phyloP scores from a whole-genome alignment of 1,140 invertebrate genomes.

The Anthonomus grandis region DNA sequence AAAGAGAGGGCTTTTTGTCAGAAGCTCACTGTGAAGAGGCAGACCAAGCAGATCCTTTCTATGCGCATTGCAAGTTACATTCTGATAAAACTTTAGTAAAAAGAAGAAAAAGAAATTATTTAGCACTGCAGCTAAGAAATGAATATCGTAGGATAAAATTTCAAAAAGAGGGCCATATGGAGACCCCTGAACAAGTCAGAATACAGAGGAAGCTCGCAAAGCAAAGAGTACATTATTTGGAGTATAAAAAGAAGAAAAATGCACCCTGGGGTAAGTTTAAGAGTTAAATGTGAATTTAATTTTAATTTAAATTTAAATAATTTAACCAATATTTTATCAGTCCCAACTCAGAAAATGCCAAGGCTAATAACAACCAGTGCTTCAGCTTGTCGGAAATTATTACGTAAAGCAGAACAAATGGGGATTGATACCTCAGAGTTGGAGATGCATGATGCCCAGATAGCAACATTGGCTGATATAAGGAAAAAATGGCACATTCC shows the following conservation, averaged over 20 bases:
- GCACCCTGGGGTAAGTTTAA: conserved; percentile 75
- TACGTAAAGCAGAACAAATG: conserved; percentile 86
- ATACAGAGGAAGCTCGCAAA: conserved; percentile 76
- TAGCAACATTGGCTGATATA: conserved; percentile 76
- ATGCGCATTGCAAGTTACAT: conserved; percentile 92
- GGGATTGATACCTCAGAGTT: conserved; percentile 76
- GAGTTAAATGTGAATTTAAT: conserved; percentile 6
- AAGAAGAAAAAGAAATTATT: conserved; percentile 80
- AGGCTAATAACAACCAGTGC: conserved; percentile 85
- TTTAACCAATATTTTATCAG: conserved; percentile 49
- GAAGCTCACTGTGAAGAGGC: conserved; percentile 91
- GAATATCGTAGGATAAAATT: conserved; percentile 61
- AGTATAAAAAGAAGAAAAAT: conserved; percentile 69
- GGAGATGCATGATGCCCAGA: conserved; percentile 76
- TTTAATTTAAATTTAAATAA: background rate
- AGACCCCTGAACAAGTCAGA: conserved; percentile 65
- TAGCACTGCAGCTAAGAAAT: conserved; percentile 80
- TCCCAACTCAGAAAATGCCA: conserved; percentile 92
- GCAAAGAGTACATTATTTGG: conserved; percentile 71
- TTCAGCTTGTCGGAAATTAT: conserved; percentile 77
- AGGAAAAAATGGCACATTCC: conserved; percentile 92
- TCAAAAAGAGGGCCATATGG: conserved; percentile 53
- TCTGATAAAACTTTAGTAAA: conserved; percentile 79
- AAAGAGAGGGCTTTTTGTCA: conserved; percentile 86
- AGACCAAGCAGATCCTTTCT: conserved; percentile 95